These are phyloP conservation scores for Celastrina argiolus DNA, from an alignment of 2,888 invertebrate genomes.

Conservation along the genomic window DNA sequence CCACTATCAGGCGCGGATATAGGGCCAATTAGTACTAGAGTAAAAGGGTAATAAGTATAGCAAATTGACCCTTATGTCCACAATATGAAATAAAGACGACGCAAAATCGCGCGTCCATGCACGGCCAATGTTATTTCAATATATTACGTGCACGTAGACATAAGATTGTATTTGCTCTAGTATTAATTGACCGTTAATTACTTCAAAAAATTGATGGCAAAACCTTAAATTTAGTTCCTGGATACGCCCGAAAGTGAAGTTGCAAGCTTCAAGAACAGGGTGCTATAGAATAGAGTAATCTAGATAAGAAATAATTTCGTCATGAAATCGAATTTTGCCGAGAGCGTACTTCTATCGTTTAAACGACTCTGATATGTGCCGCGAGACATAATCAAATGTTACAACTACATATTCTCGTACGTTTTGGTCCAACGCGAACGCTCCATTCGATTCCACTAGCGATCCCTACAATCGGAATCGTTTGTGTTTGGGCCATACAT, in stretches of 20 bases:
- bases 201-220: no score
- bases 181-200: no score
- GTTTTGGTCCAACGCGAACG: slow-evolving; percentile 4
- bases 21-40: not conserved
- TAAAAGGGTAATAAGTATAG: no score
- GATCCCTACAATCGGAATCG: not conserved
- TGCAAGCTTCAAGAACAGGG: not conserved
- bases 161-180: no score
- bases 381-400: slow-evolving; percentile 29
- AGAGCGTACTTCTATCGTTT: slow-evolving; percentile 3
- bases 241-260: not conserved
- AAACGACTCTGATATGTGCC: slow-evolving; percentile 24
- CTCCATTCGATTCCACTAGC: not conserved
- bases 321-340: not conserved
- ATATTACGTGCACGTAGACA: no score
- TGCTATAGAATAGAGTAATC: not conserved
- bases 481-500: not conserved
- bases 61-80: no score
- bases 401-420: slow-evolving; percentile 17
- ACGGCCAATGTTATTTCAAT: no score
- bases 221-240: no score
- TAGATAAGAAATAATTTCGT: not conserved
- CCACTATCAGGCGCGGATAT: not conserved
- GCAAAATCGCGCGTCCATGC: no score
- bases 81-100: no score